These are phyloP conservation scores for Petrocephalus sullivani DNA, from an alignment of 2,797 vertebrate species.

Conservation along the genomic window DNA sequence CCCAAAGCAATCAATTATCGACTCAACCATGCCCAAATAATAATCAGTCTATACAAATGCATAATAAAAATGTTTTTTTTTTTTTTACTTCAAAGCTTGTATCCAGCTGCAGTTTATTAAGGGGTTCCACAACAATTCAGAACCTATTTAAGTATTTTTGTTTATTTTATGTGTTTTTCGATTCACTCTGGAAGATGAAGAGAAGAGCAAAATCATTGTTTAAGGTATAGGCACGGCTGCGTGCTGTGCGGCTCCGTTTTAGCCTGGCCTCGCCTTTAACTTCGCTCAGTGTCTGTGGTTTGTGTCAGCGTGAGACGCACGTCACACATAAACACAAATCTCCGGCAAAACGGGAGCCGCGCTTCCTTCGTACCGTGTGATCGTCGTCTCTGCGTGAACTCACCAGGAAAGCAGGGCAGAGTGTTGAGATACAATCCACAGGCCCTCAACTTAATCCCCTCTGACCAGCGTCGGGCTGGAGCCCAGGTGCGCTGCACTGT, in stretches of 20 bases:
- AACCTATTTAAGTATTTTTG: not conserved
- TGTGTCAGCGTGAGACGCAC: conserved; percentile 31
- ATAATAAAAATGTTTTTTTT: not conserved
- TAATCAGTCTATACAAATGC: not conserved
- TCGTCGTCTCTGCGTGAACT: conserved; percentile 14
- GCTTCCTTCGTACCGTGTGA: conserved; percentile 21
- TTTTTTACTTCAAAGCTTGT: not conserved
- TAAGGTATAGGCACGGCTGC: not conserved
- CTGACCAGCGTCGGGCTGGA: conserved; percentile 17
- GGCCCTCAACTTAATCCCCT: conserved; percentile 24
- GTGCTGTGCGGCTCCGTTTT: not conserved
- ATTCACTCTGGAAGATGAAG: not conserved
- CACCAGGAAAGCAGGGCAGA: not conserved
- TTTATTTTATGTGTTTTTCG: not conserved
- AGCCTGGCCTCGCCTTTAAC: not conserved
- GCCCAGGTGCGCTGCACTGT: conserved; percentile 30
- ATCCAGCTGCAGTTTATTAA: not conserved
- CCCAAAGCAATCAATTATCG: not conserved
- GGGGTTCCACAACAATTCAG: not conserved
- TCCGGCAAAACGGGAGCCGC: not conserved
- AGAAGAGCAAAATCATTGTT: not conserved
- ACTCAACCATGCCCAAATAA: not conserved
- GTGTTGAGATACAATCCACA: not conserved
- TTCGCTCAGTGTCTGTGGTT: conserved; percentile 30
- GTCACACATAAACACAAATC: conserved; percentile 34